phyloP scores from a whole-genome alignment of 2,797 vertebrate genomes.

The Urosaurus nigricauda region DNA sequence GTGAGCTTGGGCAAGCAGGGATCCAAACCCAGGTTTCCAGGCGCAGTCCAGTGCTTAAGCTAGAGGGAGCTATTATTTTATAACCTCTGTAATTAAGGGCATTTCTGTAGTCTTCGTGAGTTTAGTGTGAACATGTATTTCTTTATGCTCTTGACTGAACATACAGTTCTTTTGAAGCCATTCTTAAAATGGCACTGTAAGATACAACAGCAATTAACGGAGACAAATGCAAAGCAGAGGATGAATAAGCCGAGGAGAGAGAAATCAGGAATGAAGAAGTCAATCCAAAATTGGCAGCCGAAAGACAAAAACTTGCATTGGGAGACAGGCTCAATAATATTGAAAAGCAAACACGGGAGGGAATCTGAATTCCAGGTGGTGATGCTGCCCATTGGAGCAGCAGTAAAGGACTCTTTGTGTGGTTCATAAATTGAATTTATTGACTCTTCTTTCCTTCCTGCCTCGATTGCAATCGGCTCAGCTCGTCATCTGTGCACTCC shows the following conservation, averaged over 20 bases:
- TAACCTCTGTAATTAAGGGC: slow-evolving; percentile 41
- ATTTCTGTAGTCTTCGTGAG: slow-evolving; percentile 54
- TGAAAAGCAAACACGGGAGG: slow-evolving; percentile 65
- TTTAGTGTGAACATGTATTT: slow-evolving; percentile 42
- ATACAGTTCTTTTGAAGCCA: slow-evolving; percentile 56
- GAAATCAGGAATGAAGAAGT: slow-evolving; percentile 61
- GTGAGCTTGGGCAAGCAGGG: too few relatives aligned
- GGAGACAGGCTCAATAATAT: slow-evolving; percentile 60
- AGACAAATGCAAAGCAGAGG: slow-evolving; percentile 37
- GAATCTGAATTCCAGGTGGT: slow-evolving; percentile 67
- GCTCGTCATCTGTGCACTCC: slow-evolving; percentile 62
- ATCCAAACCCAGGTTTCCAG: too few relatives aligned
- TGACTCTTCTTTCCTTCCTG: slow-evolving; percentile 71
- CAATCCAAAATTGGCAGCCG: slow-evolving; percentile 53
- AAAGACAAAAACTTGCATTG: slow-evolving; percentile 63
- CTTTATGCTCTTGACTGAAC: slow-evolving; percentile 63
- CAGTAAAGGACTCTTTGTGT: slow-evolving; percentile 61
- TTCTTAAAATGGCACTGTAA: slow-evolving; percentile 8
- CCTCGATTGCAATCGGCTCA: slow-evolving; percentile 67
- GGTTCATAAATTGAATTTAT: slow-evolving; percentile 75
- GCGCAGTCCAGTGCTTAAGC: too few relatives aligned
- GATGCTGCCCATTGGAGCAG: slow-evolving; percentile 40
- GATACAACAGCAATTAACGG: slow-evolving; percentile 50
- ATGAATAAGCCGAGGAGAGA: slow-evolving; percentile 44
- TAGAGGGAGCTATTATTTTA: background rate